Evolutionary conservation across 2,113 vertebrate species (phyloP), one percentile per base, ranked within the genome.

Genomic region (Heterotis niloticus): DNA sequence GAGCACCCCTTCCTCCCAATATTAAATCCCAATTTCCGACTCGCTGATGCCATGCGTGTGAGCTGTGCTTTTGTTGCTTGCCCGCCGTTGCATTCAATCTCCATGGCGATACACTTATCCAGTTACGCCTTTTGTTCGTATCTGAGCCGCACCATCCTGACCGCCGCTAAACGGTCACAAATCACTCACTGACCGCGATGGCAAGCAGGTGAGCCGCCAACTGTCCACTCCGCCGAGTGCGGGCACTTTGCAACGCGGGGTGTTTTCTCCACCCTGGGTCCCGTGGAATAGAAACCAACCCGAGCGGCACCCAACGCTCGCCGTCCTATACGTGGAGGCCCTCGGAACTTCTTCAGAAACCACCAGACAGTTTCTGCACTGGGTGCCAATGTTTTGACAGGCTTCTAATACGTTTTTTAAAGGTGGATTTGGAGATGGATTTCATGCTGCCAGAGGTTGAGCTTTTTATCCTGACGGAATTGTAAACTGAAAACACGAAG

Each of bases 1-100:
- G 34, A 44, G 34, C 3, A 4, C 64, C 66, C 29, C 51, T 79
- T 52, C 52, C 59, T 20, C 20, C 2, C 20, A 20, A 20, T 78
- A 82, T 68, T 62, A 71, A 76, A 76, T 79, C 79, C 69, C 66
- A 7, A 44, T 44, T 44, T 44, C 7, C 7, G 34, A 75, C 51
- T 52, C 89, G 89, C 86, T 90, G 5, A 34, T 87, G 91, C 91
- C 93, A 94, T 93, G 93, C 92, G 90, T 89, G 91, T 89, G 90
- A 90, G 89, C 23, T 44, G 34, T 66, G 82, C 34, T 83, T 88
- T 90, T 91, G 90, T 90, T 92, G 89, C 91, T 90, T 88, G 83
- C 89, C 91, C 86, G 89, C 87, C 90, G 90, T 88, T 91, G 90
- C 90, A 92, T 92, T 91, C 89, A 91, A 93, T 92, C 91, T 91